Evolutionary conservation across 2,888 invertebrate species (phyloP), one percentile per base, ranked within the genome.

Genomic region (Tipula unca): DNA sequence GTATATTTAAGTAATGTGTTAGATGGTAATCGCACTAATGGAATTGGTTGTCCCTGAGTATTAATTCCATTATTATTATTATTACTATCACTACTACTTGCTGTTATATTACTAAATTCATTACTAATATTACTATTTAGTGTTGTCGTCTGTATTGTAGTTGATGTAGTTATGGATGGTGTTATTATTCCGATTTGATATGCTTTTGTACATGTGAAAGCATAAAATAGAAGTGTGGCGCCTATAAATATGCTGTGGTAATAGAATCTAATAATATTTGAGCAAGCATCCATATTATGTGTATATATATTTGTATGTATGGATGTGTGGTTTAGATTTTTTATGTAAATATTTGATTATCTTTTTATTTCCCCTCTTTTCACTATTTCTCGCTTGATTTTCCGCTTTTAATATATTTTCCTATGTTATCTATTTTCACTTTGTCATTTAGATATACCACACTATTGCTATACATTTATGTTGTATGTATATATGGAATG

Each of bases 1-100:
- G 91, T 90, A 87, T 92, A 93, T 87, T 92, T 92, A 85, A 90
- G 89, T 48, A 92, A 89, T 13, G 91, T 89, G 87, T 92, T 92
- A 85, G 91, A 89, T 86, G 92, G 92, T 87, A 91, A 89, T 69
- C 91, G 90, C 4, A 91, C 90, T 36, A 89, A 87, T 6, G 90
- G 88, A 84, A 89, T 89, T 87, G 90, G 89, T 25, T 87, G 86
- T 85, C 29, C 32, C 29, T 85, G 84, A n/a, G 85, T 39, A 36
- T 36, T 42, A 69, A 85, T 84, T 82, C 69, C 85, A 83, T 35
- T 83, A 83, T 35, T 83, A 29, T 29, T 83, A 29, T 13, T 29
- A 82, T 29, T 82, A 25, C 20, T 29, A 85, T 85, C 83, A 83
- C 83, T 83, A 83, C n/a, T 83, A 10, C 32, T 17, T 4, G 32